These are phyloP conservation scores for Phortica okadai DNA, from an alignment of 2,888 invertebrate genomes.

Conservation along the genomic window DNA sequence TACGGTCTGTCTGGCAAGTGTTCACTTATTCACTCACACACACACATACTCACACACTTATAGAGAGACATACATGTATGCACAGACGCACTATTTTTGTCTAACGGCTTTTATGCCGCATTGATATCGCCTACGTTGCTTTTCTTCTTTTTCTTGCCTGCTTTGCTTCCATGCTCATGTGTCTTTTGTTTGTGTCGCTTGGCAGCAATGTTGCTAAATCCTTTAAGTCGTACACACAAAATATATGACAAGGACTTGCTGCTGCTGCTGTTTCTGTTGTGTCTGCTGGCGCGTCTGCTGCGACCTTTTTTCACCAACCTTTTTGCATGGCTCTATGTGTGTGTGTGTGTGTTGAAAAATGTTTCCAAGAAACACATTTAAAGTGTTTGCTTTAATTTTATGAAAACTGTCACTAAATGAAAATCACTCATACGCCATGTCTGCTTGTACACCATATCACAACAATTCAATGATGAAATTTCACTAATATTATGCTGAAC, in stretches of 20 bases:
- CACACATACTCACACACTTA: no score
- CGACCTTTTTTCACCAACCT: background rate
- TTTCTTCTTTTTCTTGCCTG: background rate
- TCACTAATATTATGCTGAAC: no score
- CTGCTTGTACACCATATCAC: background rate
- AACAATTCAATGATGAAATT: background rate
- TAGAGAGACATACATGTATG: no score
- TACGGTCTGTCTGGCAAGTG: no score
- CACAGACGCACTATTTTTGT: background rate
- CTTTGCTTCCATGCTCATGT: background rate
- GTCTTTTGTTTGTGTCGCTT: background rate
- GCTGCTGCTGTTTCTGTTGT: background rate
- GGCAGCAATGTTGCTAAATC: background rate
- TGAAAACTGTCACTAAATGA: no score
- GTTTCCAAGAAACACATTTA: no score
- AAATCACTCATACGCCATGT: no score
- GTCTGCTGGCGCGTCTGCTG: background rate
- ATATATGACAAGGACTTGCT: constrained; percentile 5
- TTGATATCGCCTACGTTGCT: no score
- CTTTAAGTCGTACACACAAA: constrained; percentile 2
- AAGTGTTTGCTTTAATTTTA: no score
- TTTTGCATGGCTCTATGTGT: no score
- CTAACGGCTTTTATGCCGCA: background rate
- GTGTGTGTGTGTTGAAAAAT: no score
- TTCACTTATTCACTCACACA: no score